Percentiles rank a stretch among this genome's conserved stretches.
Conservation (phyloP, 2,113 vertebrate species). For the Mobula birostris region DNA sequence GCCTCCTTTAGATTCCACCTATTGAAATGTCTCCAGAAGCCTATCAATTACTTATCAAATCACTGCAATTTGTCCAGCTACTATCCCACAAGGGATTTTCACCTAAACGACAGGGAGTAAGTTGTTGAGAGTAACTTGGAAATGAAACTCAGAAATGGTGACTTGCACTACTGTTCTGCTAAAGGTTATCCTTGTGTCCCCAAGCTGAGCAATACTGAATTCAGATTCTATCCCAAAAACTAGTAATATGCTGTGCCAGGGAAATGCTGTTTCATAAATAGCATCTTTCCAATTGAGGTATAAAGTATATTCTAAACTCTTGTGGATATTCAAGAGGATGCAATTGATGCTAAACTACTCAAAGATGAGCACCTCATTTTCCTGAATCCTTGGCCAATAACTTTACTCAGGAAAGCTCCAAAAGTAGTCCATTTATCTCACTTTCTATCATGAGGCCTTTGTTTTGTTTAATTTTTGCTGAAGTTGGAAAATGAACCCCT, state of each 20-base stretch:
- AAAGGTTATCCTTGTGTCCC: no score
- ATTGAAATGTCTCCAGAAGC: no score
- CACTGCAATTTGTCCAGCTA: no score
- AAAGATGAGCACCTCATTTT: neutral
- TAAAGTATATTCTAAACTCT: neutral
- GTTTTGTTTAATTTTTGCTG: neutral
- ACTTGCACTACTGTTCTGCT: no score
- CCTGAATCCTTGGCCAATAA: neutral
- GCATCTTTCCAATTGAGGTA: neutral
- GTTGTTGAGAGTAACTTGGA: no score
- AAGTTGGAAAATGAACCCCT: neutral
- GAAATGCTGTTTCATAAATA: neutral
- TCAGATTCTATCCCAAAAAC: neutral
- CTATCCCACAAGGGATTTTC: no score
- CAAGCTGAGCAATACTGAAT: no score
- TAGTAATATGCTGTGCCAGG: neutral
- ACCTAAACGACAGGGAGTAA: no score
- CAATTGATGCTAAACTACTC: neutral
- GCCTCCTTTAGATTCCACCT: no score
- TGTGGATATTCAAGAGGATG: neutral
- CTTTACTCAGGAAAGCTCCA: neutral
- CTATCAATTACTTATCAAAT: no score
- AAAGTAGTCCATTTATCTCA: neutral
- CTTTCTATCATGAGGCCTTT: neutral
- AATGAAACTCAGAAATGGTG: no score